Evolutionary conservation across 2,797 vertebrate genomes (phyloP), one percentile per base, ranked within the genome.

Genomic region (Melopsittacus undulatus): DNA sequence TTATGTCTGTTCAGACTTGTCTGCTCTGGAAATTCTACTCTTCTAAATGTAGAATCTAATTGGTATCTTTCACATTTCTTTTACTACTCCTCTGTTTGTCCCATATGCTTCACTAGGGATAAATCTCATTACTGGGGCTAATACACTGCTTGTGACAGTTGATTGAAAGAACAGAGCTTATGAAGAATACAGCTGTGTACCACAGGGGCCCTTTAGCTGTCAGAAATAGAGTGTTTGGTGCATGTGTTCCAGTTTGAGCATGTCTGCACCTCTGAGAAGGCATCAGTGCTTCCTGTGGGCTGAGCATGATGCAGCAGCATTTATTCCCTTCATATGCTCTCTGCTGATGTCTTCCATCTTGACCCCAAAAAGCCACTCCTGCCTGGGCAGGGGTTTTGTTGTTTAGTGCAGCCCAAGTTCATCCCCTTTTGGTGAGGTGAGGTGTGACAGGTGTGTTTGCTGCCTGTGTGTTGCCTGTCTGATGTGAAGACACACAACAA

Each of bases 41-140:
- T 85, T 83, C 30, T 93, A 87, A 93, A 87, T 11, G 42, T 62
- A 66, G 79, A 81, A 63, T 34, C 48, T 93, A 95, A 95, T 84
- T 94, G 70, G 56, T 67, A 21, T 89, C 21, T 86, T 82, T 83
- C 74, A 88, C 24, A 52, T 67, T 68, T 4, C 21, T 74, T 68
- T 68, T 62, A 36, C 45, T 67, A n/a, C 24, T 90, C 26, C 32
- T 70, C 56, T 52, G 13, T 92, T 87, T 95, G 91, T 32, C 77
- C 74, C 84, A 17, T 48, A 29, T 79, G 29, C 42, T 83, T 93
- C 67, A 75, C 45, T 17, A 40, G 21, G 59, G 78, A 62, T 84
- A 74, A 88, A 75, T 74, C 86, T 89, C 87, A 76, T 92, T 92
- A 89, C 36, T 73, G 67, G 52, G 40, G 74, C 74, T 79, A 73